Conservation (phyloP, 2,797 vertebrate species). For the Schizopygopsis pylzovi region DNA sequence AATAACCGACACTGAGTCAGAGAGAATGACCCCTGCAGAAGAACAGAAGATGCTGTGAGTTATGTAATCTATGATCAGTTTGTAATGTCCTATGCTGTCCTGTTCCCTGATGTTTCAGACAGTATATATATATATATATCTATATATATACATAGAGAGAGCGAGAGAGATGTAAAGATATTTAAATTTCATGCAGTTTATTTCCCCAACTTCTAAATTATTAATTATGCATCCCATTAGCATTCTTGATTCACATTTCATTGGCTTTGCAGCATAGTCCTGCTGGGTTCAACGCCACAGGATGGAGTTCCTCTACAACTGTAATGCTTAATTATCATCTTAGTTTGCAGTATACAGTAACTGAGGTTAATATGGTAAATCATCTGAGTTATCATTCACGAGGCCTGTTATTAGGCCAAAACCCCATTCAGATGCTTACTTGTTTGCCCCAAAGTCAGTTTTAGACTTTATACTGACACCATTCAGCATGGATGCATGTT, state of each 20-base stretch:
- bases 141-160: neutral
- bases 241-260: slow-evolving; percentile 26
- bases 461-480: neutral
- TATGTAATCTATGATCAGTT: neutral
- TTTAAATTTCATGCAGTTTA: neutral
- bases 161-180: neutral
- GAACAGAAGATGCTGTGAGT: slow-evolving; percentile 12
- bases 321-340: slow-evolving; percentile 15
- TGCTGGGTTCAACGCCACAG: slow-evolving; percentile 23
- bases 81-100: neutral
- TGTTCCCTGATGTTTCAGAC: neutral
- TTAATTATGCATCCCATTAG: slow-evolving; percentile 12
- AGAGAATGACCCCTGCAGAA: slow-evolving; percentile 30
- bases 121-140: neutral
- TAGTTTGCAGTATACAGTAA: slow-evolving; percentile 6
- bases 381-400: neutral
- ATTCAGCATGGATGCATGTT: neutral
- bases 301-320: slow-evolving; percentile 36
- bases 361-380: slow-evolving; percentile 4
- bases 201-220: slow-evolving; percentile 36
- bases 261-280: slow-evolving; percentile 10
- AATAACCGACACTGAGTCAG: slow-evolving; percentile 27
- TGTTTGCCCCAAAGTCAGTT: neutral
- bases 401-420: neutral
- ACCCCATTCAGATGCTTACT: neutral